phyloP scores from a whole-genome alignment of 1,140 invertebrate species.

The Pseudomyrmex sp. region DNA sequence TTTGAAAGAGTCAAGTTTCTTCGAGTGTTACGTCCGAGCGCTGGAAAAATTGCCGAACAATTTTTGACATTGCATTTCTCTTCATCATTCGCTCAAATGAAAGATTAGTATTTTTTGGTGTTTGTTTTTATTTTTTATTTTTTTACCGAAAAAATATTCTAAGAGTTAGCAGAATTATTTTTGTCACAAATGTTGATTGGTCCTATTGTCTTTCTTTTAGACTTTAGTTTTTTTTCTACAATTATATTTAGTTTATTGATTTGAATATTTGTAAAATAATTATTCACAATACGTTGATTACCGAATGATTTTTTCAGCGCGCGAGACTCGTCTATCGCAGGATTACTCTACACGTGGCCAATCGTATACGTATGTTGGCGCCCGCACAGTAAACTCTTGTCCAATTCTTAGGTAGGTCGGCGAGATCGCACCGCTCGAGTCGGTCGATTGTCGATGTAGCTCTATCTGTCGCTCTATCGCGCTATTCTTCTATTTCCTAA shows the following conservation, averaged over 20 bases:
- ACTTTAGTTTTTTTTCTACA: not conserved
- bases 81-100: too few species aligned
- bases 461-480: conserved; percentile 79
- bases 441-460: conserved; percentile 77
- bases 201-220: too few species aligned
- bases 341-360: conserved; percentile 79
- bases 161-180: too few species aligned
- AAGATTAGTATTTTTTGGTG: too few species aligned
- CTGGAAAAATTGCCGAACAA: conserved; percentile 55
- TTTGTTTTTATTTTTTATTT: too few species aligned
- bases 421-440: conserved; percentile 65
- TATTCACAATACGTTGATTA: too few species aligned
- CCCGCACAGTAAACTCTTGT: conserved; percentile 85
- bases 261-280: too few species aligned
- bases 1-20: conserved; percentile 49
- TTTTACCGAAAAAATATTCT: too few species aligned
- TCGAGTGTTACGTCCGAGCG: conserved; percentile 63
- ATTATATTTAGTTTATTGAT: too few species aligned
- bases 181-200: too few species aligned
- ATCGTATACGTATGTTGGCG: conserved; percentile 80
- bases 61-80: too few species aligned
- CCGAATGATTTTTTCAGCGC: conserved; percentile 56
- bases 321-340: conserved; percentile 63
- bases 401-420: conserved; percentile 83
- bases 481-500: conserved; percentile 76